These are phyloP conservation scores for Astyanax mexicanus DNA, from an alignment of 2,797 vertebrate species.

Conservation along the genomic window DNA sequence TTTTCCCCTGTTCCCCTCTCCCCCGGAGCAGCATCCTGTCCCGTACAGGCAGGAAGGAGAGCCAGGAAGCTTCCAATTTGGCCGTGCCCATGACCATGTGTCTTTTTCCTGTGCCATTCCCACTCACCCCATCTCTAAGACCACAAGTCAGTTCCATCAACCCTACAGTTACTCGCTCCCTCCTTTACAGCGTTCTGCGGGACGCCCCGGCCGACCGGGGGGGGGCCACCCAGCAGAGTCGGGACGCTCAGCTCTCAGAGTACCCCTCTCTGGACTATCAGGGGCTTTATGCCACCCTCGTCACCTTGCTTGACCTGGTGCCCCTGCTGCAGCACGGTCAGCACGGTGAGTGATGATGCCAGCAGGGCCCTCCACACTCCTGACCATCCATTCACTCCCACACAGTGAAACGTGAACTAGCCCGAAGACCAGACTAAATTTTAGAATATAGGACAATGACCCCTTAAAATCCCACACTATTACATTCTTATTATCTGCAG, in stretches of 20 bases:
- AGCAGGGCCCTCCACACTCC: not conserved
- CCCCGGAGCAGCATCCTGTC: slow-evolving; percentile 99
- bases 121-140: slow-evolving; percentile 99
- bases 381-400: not conserved
- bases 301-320: slow-evolving; percentile 99
- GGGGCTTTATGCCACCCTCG: slow-evolving; percentile 99
- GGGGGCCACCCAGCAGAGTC: slow-evolving; percentile 96
- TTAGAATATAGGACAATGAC: not conserved
- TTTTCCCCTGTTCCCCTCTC: slow-evolving; percentile 93
- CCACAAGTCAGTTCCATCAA: slow-evolving; percentile 99
- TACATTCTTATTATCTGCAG: no score
- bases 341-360: slow-evolving; percentile 89
- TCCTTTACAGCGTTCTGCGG: slow-evolving; percentile 99
- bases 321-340: slow-evolving; percentile 99
- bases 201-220: slow-evolving; percentile 99
- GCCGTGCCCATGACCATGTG: slow-evolving; percentile 99
- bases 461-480: no score
- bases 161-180: slow-evolving; percentile 99
- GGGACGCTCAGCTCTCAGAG: slow-evolving; percentile 99
- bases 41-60: slow-evolving; percentile 99
- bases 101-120: slow-evolving; percentile 99
- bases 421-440: no score
- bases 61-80: slow-evolving; percentile 99
- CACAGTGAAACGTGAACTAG: not conserved
- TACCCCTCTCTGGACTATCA: slow-evolving; percentile 99